Conservation (phyloP, 2,888 invertebrate species). For the Yponomeuta evonymella region DNA sequence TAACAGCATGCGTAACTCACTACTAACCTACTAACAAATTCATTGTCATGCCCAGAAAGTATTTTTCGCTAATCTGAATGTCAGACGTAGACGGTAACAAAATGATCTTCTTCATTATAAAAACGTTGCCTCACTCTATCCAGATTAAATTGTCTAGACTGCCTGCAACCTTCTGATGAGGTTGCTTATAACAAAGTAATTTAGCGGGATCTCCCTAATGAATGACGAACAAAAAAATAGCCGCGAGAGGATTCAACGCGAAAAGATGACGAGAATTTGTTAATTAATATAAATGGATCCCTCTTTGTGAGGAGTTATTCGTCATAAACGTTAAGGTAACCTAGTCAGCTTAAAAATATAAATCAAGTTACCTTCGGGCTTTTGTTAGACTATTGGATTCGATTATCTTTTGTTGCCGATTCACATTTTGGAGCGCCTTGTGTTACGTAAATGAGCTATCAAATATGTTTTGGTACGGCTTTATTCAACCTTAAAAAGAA, state of each 20-base stretch:
- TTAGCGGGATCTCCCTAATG: conserved; percentile 1
- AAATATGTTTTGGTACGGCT: no score
- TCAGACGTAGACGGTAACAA: no score
- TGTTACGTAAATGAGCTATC: neutral
- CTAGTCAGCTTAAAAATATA: neutral
- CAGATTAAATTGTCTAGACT: neutral
- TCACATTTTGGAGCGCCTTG: neutral
- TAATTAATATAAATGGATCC: neutral
- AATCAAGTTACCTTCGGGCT: neutral
- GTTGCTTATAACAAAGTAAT: conserved; percentile 2
- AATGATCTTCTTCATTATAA: no score
- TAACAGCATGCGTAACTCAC: no score
- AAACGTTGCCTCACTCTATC: no score
- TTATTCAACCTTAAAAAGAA: no score
- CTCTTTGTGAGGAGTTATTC: neutral
- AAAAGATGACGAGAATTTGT: neutral
- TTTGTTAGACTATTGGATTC: neutral
- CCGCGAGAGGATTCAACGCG: neutral
- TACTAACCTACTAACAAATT: no score
- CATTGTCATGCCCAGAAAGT: no score
- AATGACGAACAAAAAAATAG: neutral
- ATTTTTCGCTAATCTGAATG: no score
- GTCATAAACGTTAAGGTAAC: neutral
- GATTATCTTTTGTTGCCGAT: neutral
- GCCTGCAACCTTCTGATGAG: neutral